Evolutionary conservation across 2,888 invertebrate species (phyloP).

Genomic region (Deroplatys truncata): DNA sequence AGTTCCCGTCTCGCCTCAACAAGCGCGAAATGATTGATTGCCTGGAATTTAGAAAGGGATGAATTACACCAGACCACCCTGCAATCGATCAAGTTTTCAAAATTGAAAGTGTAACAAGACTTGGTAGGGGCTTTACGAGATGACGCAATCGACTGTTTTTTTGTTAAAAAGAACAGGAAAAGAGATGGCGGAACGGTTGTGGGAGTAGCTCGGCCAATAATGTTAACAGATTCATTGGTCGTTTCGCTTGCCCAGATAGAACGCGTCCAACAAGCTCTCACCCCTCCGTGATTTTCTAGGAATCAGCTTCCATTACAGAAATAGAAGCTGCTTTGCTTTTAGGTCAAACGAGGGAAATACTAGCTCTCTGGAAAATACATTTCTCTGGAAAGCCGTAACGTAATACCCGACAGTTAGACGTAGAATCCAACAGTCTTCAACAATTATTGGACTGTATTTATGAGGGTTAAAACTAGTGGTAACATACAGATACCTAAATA

Average conservation of each 20-base stretch:
- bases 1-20: neutral
- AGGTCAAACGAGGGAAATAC: neutral
- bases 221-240: neutral
- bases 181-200: neutral
- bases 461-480: too few relatives aligned
- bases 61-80: constrained; percentile 8
- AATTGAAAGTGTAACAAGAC: constrained; percentile 21
- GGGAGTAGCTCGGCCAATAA: neutral
- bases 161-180: neutral
- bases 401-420: too few relatives aligned
- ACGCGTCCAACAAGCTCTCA: neutral
- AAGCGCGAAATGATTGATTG: constrained; percentile 21
- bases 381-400: too few relatives aligned
- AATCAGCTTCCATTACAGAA: neutral
- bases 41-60: constrained; percentile 21
- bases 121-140: neutral
- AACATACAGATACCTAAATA: too few relatives aligned
- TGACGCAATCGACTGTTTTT: neutral
- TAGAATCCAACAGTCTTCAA: too few relatives aligned
- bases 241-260: neutral
- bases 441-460: too few relatives aligned
- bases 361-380: too few relatives aligned
- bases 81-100: constrained; percentile 24
- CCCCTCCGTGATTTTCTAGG: neutral
- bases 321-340: neutral